Evolutionary conservation across 2,797 vertebrate genomes (phyloP).

Genomic region (Helarctos malayanus): DNA sequence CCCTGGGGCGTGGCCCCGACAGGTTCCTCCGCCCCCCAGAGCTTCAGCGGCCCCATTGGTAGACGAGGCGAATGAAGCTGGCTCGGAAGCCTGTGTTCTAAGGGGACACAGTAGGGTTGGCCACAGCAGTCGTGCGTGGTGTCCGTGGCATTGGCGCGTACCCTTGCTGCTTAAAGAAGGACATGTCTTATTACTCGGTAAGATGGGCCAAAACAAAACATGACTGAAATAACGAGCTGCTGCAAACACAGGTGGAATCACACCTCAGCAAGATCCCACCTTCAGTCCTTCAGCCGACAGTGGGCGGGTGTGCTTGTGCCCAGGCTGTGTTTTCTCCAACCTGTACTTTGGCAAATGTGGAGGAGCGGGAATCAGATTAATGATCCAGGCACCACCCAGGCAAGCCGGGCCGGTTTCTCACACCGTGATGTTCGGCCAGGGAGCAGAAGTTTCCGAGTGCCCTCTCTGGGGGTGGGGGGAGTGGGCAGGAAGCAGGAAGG

Average conservation of each 20-base stretch:
- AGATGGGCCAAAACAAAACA: too few species aligned
- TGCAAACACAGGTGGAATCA: background rate
- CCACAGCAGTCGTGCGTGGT: background rate
- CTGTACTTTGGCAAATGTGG: background rate
- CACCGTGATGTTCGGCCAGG: too few species aligned
- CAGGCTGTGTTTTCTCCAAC: background rate
- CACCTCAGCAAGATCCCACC: background rate
- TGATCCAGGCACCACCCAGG: background rate
- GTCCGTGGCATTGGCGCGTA: background rate
- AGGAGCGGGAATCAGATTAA: background rate
- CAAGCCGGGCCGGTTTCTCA: background rate
- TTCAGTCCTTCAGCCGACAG: background rate
- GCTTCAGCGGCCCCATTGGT: background rate
- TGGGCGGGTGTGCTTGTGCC: background rate
- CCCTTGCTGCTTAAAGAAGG: background rate
- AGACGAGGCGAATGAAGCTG: background rate
- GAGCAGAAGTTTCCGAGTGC: background rate
- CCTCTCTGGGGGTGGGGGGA: background rate
- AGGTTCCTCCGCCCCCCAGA: background rate
- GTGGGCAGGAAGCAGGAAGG: background rate
- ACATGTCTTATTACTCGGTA: background rate
- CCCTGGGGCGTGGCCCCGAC: background rate
- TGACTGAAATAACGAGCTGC: background rate
- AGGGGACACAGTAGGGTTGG: background rate
- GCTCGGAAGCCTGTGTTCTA: background rate